A percentile compares a stretch with the other conserved stretches of the same genome.
Conservation (phyloP, 2,888 invertebrate species). For the Brachypterus glaber region DNA sequence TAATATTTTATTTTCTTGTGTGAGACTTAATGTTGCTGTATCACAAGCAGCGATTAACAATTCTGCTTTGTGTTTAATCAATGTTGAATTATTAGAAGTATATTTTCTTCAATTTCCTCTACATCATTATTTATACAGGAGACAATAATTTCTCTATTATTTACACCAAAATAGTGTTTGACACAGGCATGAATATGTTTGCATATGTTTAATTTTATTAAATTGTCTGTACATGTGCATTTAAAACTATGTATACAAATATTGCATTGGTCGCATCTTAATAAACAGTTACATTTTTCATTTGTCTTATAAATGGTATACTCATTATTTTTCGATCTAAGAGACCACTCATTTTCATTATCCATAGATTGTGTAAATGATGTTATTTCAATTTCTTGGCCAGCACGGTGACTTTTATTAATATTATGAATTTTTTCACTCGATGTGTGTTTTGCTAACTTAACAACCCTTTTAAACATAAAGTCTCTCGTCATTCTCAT, state of each 20-base stretch:
- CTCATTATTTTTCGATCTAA: neutral
- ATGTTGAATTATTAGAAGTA: neutral
- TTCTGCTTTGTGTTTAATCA: neutral
- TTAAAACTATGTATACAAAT: conserved; percentile 11
- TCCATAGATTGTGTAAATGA: neutral
- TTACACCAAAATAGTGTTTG: conserved; percentile 1
- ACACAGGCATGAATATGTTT: conserved; percentile 11
- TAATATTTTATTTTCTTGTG: no score
- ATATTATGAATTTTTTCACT: conserved; percentile 8
- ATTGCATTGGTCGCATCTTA: conserved; percentile 8
- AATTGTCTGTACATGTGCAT: conserved; percentile 11
- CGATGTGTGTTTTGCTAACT: conserved; percentile 8
- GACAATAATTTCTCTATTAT: neutral
- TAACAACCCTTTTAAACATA: conserved; percentile 12
- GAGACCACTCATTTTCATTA: neutral
- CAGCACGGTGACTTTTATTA: conserved; percentile 8
- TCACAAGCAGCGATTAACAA: neutral
- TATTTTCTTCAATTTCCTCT: neutral
- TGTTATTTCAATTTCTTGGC: neutral
- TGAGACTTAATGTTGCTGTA: neutral
- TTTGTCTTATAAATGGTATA: neutral
- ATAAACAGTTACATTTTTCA: conserved; percentile 1
- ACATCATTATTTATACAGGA: neutral
- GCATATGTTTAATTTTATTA: conserved; percentile 12
- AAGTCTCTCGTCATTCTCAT: conserved; percentile 12